Conservation (phyloP, 2,888 invertebrate genomes). For the Entomobrya proxima region DNA sequence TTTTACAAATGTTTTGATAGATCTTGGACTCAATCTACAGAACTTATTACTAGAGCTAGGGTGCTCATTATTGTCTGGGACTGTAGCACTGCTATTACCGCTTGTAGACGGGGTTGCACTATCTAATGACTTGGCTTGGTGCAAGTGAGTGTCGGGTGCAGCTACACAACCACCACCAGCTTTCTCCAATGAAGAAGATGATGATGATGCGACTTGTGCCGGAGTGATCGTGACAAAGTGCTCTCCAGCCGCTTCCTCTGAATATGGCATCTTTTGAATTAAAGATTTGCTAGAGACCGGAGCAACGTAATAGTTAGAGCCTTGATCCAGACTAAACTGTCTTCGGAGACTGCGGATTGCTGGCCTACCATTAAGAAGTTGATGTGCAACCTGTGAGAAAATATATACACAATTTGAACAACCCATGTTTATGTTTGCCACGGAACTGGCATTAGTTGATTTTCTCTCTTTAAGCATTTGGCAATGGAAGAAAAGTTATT, state of each 20-base stretch:
- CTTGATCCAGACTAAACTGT: slow-evolving; percentile 85
- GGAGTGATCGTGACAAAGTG: slow-evolving; percentile 63
- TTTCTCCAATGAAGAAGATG: slow-evolving; percentile 4
- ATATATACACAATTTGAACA: background rate
- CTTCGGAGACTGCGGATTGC: slow-evolving; percentile 77
- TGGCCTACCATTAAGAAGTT: slow-evolving; percentile 74
- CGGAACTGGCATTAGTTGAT: background rate
- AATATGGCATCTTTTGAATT: slow-evolving; percentile 72
- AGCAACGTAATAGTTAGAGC: slow-evolving; percentile 76
- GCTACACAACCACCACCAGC: background rate
- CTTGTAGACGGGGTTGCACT: slow-evolving; percentile 45
- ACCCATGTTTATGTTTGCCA: slow-evolving; percentile 8
- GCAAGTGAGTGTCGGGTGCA: slow-evolving; percentile 24
- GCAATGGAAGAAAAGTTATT: background rate
- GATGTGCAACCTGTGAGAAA: slow-evolving; percentile 73
- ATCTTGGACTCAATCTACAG: slow-evolving; percentile 64
- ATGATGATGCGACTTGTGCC: slow-evolving; percentile 34
- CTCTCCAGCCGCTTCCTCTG: slow-evolving; percentile 69
- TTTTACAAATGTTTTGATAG: slow-evolving; percentile 65
- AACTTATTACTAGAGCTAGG: slow-evolving; percentile 27
- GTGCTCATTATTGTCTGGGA: slow-evolving; percentile 53
- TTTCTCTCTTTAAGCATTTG: background rate
- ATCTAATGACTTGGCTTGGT: slow-evolving; percentile 47
- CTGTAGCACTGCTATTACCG: background rate
- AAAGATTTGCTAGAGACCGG: slow-evolving; percentile 50